A percentile compares a stretch with the other conserved stretches of the same genome.
Conservation (phyloP, 2,797 vertebrate species). For the Diceros bicornis region DNA sequence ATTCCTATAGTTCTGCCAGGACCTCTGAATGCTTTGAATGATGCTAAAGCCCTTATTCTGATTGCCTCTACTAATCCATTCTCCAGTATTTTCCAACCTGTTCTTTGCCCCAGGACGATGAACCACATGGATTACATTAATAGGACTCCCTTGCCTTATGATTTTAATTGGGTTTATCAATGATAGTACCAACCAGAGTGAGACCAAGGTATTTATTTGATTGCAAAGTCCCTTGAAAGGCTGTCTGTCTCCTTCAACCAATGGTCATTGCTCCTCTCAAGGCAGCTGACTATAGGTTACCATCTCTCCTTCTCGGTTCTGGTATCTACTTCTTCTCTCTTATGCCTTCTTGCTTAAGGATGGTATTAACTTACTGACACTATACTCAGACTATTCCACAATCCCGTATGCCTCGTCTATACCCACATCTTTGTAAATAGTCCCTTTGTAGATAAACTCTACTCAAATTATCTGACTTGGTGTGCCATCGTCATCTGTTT, state of each 20-base stretch:
- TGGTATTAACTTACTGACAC: background rate
- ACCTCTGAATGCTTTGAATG: background rate
- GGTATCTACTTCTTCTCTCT: background rate
- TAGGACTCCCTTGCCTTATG: background rate
- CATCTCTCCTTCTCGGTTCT: background rate
- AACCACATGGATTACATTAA: background rate
- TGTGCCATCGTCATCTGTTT: background rate
- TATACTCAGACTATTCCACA: background rate
- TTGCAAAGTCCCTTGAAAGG: background rate
- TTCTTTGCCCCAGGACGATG: background rate
- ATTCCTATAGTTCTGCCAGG: background rate
- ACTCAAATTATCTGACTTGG: background rate
- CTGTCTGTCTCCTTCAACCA: background rate
- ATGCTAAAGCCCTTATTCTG: slow-evolving; percentile 10
- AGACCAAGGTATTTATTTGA: background rate
- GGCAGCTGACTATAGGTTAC: background rate
- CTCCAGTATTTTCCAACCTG: slow-evolving; percentile 21
- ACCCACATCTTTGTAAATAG: background rate
- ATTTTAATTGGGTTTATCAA: background rate
- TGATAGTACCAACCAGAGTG: background rate
- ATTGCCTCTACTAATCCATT: slow-evolving; percentile 5
- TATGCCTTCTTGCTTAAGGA: background rate
- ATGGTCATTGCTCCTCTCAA: background rate
- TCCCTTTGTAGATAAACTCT: background rate
- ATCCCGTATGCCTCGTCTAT: background rate